Base-by-base conservation (phyloP, 2,888 invertebrate genomes). In the Trachelus stipa region DNA sequence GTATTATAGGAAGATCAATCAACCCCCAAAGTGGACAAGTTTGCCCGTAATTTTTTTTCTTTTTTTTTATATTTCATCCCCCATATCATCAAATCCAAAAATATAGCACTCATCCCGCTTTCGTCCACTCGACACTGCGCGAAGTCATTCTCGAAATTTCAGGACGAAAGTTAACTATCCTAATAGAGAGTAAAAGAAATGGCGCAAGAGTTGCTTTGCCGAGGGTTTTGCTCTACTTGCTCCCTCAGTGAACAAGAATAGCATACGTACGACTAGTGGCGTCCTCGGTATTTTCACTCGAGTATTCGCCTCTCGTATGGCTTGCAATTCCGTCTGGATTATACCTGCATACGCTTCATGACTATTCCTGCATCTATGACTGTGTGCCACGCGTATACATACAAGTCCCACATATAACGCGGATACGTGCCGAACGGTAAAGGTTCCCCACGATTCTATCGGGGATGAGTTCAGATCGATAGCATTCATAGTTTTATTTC, bases 241-340 rank as follows among this genome's bases (percentile, higher is more conserved):
- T 56, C 23, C 23, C 56, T 56, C 56, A 23, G 56, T 23, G 56
- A 56, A 56, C 56, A 23, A 23, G 56, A 56, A 56, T 56, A 56
- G 56, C 56, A 23, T 56, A 56, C 6, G 56, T 56, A 56, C 56
- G 23, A 23, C 56, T 2, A 23, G 56, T 56, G 56, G 56, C 56
- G 56, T 56, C 56, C 56, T 56, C 56, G 56, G 23, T 56, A 56
- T 56, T 56, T 56, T 56, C 56, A 56, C 56, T 56, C 56, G 56
- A 56, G 56, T 56, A 56, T 56, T 56, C 56, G 9, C 56, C 23
- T 56, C 23, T 23, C 23, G 56, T 23, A 15, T 56, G 23, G 23
- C 35, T 68, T 78, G 68, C 30, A 3, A 34, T 77, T 77, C 75
- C 68, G 33, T 31, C 35, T 77, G 35, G 75, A 76, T 77, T 76